phyloP scores from a whole-genome alignment of 2,113 vertebrate species.

The Sialia sialis region DNA sequence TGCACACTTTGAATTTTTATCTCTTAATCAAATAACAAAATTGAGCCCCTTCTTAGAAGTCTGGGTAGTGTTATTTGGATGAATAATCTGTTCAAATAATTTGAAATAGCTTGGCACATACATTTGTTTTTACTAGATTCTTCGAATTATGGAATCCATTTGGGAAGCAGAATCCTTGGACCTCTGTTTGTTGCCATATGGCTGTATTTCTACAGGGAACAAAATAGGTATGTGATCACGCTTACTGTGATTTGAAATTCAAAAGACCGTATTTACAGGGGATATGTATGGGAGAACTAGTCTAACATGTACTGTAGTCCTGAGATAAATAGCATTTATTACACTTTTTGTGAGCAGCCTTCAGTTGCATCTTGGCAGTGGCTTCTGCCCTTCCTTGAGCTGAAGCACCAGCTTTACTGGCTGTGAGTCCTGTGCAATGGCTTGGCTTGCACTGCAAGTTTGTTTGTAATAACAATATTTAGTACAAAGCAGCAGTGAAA shows the following conservation, averaged over 20 bases:
- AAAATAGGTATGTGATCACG: constrained; percentile 84
- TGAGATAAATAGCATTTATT: neutral
- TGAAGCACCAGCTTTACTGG: neutral
- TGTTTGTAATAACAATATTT: neutral
- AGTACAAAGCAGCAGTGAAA: neutral
- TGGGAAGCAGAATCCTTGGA: constrained; percentile 97
- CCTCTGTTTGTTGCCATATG: constrained; percentile 90
- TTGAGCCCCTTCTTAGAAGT: neutral
- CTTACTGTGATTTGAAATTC: neutral
- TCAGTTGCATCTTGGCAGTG: neutral
- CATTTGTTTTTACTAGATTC: constrained; percentile 77
- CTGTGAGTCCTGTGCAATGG: neutral
- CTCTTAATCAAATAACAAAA: neutral
- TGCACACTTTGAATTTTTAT: neutral
- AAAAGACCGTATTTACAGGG: neutral
- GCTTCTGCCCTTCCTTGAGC: neutral
- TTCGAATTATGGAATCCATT: constrained; percentile 97
- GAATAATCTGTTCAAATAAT: neutral
- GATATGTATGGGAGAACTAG: neutral
- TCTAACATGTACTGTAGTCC: neutral
- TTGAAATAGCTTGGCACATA: neutral
- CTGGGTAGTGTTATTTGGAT: neutral
- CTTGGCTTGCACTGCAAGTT: neutral
- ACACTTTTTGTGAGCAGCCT: neutral
- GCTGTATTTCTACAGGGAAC: constrained; percentile 98